A percentile compares a stretch with the other conserved stretches of the same genome.
Conservation (phyloP, 2,797 vertebrate species). For the Enteromius paludinosus region DNA sequence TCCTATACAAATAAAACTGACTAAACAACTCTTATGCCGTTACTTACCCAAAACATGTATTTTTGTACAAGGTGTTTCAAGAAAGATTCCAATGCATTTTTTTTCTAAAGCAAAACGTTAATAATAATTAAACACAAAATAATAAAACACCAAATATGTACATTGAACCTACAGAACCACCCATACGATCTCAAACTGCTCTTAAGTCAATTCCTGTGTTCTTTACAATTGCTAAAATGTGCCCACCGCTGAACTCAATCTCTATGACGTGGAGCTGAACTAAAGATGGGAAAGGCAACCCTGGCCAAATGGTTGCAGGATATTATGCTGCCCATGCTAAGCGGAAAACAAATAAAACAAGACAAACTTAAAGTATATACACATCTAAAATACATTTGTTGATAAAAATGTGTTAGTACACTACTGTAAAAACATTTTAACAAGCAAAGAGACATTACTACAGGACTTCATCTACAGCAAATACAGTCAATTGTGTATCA, state of each 20-base stretch:
- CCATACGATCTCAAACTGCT: slow-evolving; percentile 65
- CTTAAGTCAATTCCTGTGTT: slow-evolving; percentile 64
- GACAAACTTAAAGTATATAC: slow-evolving; percentile 68
- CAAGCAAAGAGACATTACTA: slow-evolving; percentile 52
- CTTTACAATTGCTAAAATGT: slow-evolving; percentile 69
- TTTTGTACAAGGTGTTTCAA: slow-evolving; percentile 80
- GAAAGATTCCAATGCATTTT: slow-evolving; percentile 73
- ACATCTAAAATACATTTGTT: slow-evolving; percentile 57
- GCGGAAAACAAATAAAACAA: slow-evolving; percentile 73
- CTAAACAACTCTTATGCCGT: slow-evolving; percentile 64
- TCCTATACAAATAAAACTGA: slow-evolving; percentile 80
- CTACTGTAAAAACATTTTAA: slow-evolving; percentile 66
- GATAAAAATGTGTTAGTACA: slow-evolving; percentile 66
- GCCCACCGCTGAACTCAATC: slow-evolving; percentile 67
- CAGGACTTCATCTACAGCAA: slow-evolving; percentile 41
- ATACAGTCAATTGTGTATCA: slow-evolving; percentile 33
- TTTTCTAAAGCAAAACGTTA: slow-evolving; percentile 71
- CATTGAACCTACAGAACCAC: slow-evolving; percentile 64
- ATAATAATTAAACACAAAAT: slow-evolving; percentile 70
- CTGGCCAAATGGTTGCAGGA: slow-evolving; percentile 63
- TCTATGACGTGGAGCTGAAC: slow-evolving; percentile 51
- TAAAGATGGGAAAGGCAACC: slow-evolving; percentile 62
- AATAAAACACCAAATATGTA: slow-evolving; percentile 83
- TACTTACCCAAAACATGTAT: slow-evolving; percentile 74
- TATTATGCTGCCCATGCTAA: slow-evolving; percentile 65